Percentiles rank a stretch among this genome's conserved stretches.
Evolutionary conservation across 2,888 invertebrate genomes (phyloP).

Genomic region (Encarsia formosa): DNA sequence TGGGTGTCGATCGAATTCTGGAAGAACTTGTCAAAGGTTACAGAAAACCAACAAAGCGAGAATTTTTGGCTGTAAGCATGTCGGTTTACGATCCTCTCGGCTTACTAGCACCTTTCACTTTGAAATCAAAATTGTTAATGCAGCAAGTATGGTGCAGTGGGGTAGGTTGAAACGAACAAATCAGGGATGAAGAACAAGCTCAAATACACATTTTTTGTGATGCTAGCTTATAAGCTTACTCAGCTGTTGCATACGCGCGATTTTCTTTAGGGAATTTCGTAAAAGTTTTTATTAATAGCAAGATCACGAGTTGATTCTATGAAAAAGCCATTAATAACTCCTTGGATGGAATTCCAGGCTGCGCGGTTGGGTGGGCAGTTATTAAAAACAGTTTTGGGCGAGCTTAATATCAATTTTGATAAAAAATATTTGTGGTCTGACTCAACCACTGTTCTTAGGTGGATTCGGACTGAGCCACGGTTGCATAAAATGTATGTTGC

Average conservation of each 20-base stretch:
- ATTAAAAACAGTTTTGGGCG: neutral
- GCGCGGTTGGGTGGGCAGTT: conserved; percentile 15
- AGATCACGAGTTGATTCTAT: conserved; percentile 22
- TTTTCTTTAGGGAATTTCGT: neutral
- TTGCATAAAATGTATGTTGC: conserved; percentile 1
- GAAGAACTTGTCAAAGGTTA: conserved; percentile 14
- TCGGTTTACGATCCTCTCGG: conserved; percentile 36
- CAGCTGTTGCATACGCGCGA: conserved; percentile 28
- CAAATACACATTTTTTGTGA: conserved; percentile 35
- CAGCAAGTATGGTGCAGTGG: conserved; percentile 28
- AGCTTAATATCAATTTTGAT: neutral
- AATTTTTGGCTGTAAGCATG: conserved; percentile 28
- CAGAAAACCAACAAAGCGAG: conserved; percentile 28
- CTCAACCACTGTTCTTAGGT: conserved; percentile 3
- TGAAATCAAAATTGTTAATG: conserved; percentile 29
- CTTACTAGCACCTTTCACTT: conserved; percentile 27
- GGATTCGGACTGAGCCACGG: conserved; percentile 9
- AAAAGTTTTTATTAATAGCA: conserved; percentile 9
- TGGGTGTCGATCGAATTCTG: conserved; percentile 20
- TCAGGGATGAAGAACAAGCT: conserved; percentile 8
- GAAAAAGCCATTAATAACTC: conserved; percentile 15
- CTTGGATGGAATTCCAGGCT: conserved; percentile 25
- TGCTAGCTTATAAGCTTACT: conserved; percentile 32
- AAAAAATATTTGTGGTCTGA: conserved; percentile 4
- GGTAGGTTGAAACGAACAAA: conserved; percentile 22